phyloP scores from a whole-genome alignment of 2,113 vertebrate species.

The Plestiodon gilberti region DNA sequence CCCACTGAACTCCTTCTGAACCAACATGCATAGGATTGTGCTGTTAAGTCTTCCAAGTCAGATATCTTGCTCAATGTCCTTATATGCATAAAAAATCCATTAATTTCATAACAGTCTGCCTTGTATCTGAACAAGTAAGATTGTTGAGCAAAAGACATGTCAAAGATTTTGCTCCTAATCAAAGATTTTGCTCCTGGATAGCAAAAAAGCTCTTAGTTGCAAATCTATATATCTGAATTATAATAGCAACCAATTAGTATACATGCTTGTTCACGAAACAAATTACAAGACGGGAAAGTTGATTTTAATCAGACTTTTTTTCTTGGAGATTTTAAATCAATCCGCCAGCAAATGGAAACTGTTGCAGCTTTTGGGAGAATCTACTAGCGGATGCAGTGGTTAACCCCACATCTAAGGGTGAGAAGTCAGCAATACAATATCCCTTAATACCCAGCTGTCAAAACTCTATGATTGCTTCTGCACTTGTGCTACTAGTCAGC shows the following conservation, averaged over 20 bases:
- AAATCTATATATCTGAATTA: too few species aligned
- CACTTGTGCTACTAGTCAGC: constrained; percentile 28
- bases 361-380: constrained; percentile 29
- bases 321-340: neutral
- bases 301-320: too few species aligned
- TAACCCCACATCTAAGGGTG: constrained; percentile 8
- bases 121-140: too few species aligned
- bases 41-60: neutral
- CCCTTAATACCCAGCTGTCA: constrained; percentile 35
- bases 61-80: neutral
- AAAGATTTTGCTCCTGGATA: too few species aligned
- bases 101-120: too few species aligned
- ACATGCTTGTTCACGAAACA: too few species aligned
- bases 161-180: too few species aligned
- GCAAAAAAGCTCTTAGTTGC: too few species aligned
- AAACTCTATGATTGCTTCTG: constrained; percentile 31
- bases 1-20: too few species aligned
- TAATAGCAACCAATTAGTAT: too few species aligned
- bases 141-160: too few species aligned
- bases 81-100: neutral
- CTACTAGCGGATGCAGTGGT: constrained; percentile 2
- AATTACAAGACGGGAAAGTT: too few species aligned
- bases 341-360: neutral
- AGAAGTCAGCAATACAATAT: constrained; percentile 26
- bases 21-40: neutral